These are phyloP conservation scores for Mixornis gularis DNA, from an alignment of 2,113 vertebrate genomes.

Conservation along the genomic window DNA sequence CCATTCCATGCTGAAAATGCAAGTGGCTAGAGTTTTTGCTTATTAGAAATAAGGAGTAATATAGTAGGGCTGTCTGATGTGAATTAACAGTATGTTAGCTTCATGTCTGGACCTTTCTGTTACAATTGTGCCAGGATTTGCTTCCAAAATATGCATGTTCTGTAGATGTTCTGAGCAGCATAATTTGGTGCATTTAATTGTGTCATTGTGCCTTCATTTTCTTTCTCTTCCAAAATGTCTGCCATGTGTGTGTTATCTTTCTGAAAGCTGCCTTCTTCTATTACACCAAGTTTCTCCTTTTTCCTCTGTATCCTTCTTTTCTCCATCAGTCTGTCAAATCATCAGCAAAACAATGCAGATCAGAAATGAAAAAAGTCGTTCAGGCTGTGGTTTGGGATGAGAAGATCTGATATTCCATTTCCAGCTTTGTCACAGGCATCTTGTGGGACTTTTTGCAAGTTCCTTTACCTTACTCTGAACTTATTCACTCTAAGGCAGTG, in stretches of 20 bases:
- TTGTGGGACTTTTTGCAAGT: not conserved
- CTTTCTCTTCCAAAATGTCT: not conserved
- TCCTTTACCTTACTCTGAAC: not conserved
- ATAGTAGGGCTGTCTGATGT: not conserved
- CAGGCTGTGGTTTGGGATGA: not conserved
- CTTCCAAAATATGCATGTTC: not conserved
- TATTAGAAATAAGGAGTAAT: not conserved
- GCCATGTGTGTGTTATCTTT: not conserved
- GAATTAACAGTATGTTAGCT: not conserved
- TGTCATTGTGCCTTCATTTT: not conserved
- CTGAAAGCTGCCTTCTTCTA: not conserved
- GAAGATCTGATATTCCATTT: conserved; percentile 1
- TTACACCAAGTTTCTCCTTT: not conserved
- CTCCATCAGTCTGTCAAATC: not conserved
- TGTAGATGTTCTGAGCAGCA: not conserved
- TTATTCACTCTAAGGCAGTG: not conserved
- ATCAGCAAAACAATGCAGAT: not conserved
- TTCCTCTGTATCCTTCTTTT: not conserved
- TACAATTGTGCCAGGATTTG: not conserved
- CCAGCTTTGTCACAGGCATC: not conserved
- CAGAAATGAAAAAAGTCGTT: not conserved
- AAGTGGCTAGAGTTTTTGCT: not conserved
- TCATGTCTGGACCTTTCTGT: not conserved
- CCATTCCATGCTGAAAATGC: not conserved
- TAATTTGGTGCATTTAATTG: not conserved